Percentiles rank a stretch among this genome's conserved stretches.
Evolutionary conservation across 2,888 invertebrate species (phyloP).

Genomic region (Diogma glabrata): DNA sequence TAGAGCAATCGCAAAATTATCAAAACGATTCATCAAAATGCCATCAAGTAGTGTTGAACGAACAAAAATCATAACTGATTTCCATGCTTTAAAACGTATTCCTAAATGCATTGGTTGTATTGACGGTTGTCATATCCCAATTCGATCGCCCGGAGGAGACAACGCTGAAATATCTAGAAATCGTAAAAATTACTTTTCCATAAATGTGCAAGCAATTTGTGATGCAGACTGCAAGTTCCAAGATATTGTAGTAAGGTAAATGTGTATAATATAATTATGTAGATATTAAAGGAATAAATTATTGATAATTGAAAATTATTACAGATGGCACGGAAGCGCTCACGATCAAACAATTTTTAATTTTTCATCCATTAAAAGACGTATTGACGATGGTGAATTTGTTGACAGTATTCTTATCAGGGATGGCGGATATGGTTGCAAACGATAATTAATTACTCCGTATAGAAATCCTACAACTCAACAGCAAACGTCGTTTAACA

Average conservation of each 20-base stretch:
- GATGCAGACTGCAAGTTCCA: slow-evolving; percentile 17
- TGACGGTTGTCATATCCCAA: background rate
- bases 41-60: background rate
- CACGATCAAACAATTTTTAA: slow-evolving; percentile 24
- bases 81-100: background rate
- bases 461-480: slow-evolving; percentile 7
- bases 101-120: background rate
- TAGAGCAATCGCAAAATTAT: background rate
- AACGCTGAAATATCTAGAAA: slow-evolving; percentile 21
- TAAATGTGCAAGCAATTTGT: slow-evolving; percentile 22
- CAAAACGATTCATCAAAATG: background rate
- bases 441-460: slow-evolving; percentile 17
- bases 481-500: slow-evolving; percentile 2
- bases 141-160: slow-evolving; percentile 16
- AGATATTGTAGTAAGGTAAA: slow-evolving; percentile 20
- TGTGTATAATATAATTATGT: background rate
- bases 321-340: slow-evolving; percentile 23
- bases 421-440: too few relatives aligned
- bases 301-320: background rate
- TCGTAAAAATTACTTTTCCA: slow-evolving; percentile 21
- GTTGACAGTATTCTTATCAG: slow-evolving; percentile 13
- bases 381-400: slow-evolving; percentile 16
- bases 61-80: background rate
- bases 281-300: too few relatives aligned
- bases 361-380: slow-evolving; percentile 15